Evolutionary conservation across 2,113 vertebrate species (phyloP).

Genomic region (human (Homo sapiens)): GRCh38 chr1:31327001-31327500

Average conservation of each 20-base stretch:
- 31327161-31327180: neutral
- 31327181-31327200: neutral
- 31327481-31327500: neutral
- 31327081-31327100: neutral
- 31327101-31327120: neutral
- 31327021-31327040: neutral
- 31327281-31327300: neutral
- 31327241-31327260: neutral
- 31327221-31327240: neutral
- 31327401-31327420: neutral
- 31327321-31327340: neutral
- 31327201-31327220: neutral
- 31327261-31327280: neutral
- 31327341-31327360: neutral
- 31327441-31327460: neutral
- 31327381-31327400: neutral
- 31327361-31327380: neutral
- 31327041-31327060: neutral
- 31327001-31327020: constrained; percentile 27
- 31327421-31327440: neutral
- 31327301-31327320: neutral
- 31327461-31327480: neutral
- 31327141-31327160: neutral
- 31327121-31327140: neutral
- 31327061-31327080: neutral